Conservation (phyloP, 2,888 invertebrate species). For the Blera fallax region DNA sequence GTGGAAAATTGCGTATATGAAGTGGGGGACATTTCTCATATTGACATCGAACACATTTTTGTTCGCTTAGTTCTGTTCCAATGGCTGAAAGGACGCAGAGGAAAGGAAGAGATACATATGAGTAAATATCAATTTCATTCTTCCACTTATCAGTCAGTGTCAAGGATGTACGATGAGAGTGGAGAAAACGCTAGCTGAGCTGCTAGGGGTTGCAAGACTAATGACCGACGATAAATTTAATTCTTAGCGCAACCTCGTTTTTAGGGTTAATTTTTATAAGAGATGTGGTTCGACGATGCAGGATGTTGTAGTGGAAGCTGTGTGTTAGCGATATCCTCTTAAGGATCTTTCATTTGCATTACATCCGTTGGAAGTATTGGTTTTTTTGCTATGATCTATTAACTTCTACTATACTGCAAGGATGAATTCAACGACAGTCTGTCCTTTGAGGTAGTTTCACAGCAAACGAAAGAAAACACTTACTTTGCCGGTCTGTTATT, state of each 20-base stretch:
- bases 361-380: no score
- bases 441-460: no score
- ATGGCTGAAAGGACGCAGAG: not conserved
- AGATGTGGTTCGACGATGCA: not conserved
- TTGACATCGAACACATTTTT: constrained; percentile 67
- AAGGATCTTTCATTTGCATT: not conserved
- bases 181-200: not conserved
- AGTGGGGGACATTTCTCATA: constrained; percentile 66
- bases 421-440: no score
- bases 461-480: no score
- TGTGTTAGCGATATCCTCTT: not conserved
- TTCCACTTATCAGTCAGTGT: constrained; percentile 70
- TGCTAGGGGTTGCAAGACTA: constrained; percentile 32
- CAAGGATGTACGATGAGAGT: constrained; percentile 26
- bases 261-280: constrained; percentile 34
- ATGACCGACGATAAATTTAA: constrained; percentile 50
- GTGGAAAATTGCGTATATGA: constrained; percentile 60
- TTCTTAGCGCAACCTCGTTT: constrained; percentile 21
- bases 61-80: constrained; percentile 1
- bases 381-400: no score
- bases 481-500: no score
- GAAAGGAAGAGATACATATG: constrained; percentile 64
- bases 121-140: constrained; percentile 70
- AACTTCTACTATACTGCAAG: no score
- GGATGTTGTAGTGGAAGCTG: not conserved